phyloP scores from a whole-genome alignment of 2,113 vertebrate genomes.

The Malurus cyaneus region DNA sequence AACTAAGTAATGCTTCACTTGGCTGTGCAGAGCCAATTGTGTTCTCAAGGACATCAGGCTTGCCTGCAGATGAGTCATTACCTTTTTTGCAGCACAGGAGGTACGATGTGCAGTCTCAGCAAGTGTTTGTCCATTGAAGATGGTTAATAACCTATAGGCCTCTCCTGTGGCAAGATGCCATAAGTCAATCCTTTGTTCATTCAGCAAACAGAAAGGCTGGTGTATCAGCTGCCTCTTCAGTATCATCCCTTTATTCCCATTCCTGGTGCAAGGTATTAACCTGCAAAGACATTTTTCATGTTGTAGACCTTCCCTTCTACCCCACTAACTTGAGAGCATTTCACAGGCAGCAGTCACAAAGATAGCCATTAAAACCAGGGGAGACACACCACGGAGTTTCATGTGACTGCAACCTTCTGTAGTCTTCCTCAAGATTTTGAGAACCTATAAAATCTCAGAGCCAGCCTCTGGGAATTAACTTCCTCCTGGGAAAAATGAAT shows the following conservation, averaged over 20 bases:
- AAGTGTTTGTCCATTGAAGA: slow-evolving; percentile 30
- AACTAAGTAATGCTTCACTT: slow-evolving; percentile 39
- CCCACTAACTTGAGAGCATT: neutral
- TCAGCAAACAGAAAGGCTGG: neutral
- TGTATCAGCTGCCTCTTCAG: neutral
- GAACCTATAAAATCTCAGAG: neutral
- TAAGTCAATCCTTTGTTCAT: neutral
- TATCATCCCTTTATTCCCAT: neutral
- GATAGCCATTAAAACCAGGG: neutral
- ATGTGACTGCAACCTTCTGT: neutral
- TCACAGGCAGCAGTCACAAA: neutral
- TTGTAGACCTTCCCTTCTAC: neutral
- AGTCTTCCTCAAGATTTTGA: neutral
- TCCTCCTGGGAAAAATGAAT: neutral
- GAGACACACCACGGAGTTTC: neutral
- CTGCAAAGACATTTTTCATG: neutral
- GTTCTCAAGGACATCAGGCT: slow-evolving; percentile 38
- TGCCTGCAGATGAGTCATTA: slow-evolving; percentile 36
- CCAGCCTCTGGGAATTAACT: neutral
- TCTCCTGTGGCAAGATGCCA: neutral
- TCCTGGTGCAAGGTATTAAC: neutral
- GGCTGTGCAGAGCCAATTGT: slow-evolving; percentile 11
- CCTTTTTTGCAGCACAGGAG: slow-evolving; percentile 11
- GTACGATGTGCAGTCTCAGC: slow-evolving; percentile 41
- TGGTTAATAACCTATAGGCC: slow-evolving; percentile 46